These are phyloP conservation scores for Globodera rostochiensis DNA, from an alignment of 1,140 invertebrate genomes.

Conservation along the genomic window DNA sequence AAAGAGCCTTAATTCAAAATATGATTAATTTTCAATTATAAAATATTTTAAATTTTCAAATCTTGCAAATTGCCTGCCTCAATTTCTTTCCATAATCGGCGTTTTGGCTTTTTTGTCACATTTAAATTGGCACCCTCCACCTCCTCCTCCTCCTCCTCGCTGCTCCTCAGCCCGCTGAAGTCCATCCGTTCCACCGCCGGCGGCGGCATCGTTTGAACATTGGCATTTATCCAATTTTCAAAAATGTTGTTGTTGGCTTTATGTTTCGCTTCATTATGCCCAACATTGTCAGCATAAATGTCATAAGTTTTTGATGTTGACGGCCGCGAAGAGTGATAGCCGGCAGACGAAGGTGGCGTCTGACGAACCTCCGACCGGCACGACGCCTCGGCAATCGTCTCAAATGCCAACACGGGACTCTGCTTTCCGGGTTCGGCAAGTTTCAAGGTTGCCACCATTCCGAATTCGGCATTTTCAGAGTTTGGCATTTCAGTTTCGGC, in stretches of 20 bases:
- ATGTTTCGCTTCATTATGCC: neutral
- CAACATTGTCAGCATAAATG: neutral
- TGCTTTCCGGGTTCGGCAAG: neutral
- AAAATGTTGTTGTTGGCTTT: neutral
- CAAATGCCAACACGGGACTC: neutral
- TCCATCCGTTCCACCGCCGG: constrained; percentile 2
- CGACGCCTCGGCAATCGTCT: too few species aligned
- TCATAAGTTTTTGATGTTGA: neutral
- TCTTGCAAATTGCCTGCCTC: neutral
- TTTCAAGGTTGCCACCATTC: too few species aligned
- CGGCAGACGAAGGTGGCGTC: neutral
- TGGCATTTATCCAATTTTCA: neutral
- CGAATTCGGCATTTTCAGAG: neutral
- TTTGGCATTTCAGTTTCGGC: neutral
- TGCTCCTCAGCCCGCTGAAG: constrained; percentile 1
- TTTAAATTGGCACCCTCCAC: neutral
- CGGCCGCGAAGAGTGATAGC: neutral
- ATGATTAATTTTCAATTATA: too few species aligned
- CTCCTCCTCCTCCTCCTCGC: constrained; percentile 3
- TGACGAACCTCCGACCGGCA: neutral
- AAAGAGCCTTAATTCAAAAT: too few species aligned
- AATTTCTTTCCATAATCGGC: constrained; percentile 18
- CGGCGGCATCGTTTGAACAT: neutral
- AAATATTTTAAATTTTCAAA: neutral
- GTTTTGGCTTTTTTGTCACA: neutral